Evolutionary conservation across 2,797 vertebrate genomes (phyloP), one percentile per base, ranked within the genome.

Genomic region (Sebastiscus albofasciatus): DNA sequence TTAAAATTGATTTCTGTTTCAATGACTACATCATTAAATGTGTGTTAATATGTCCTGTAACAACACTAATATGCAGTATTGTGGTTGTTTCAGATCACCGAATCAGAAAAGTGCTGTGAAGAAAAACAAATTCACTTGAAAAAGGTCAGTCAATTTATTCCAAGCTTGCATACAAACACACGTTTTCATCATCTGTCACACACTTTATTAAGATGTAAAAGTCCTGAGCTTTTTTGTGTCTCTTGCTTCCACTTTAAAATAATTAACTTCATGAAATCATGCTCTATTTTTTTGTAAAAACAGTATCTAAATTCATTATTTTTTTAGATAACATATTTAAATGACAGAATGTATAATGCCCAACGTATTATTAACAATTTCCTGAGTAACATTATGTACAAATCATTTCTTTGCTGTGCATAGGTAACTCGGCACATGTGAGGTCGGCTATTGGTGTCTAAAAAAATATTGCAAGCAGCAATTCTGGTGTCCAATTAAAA

Each of bases 71-170:
- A 27, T n/a, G 27, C 31, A 24, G 1, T 46, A 13, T 16, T 46
- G 18, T 52, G 14, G 1, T 42, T 10, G 7, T 75, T 72, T 75
- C 14, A 56, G 24, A 27, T 55, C 9, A 66, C 2, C 26, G 26
- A 54, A 60, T 31, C 55, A 29, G 16, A 24, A 4, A 16, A 74
- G 70, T n/a, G 10, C 14, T 4, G 12, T 27, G 14, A 78, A 76
- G 20, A 72, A 72, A 81, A 42, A 27, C 33, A 8, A 75, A 67
- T n/a, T 67, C 11, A n/a, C 10, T 49, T 46, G 27, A 26, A 71
- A 71, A 80, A 84, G 39, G 8, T 75, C 66, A 84, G 29, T 49
- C 8, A 1, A 61, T 89, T 83, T 88, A 90, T 86, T 90, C 59
- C 75, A 83, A 56, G 8, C 29, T 82, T 70, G 3, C 58, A 80